Evolutionary conservation across 2,797 vertebrate genomes (phyloP).

Genomic region (Tinamus major): DNA sequence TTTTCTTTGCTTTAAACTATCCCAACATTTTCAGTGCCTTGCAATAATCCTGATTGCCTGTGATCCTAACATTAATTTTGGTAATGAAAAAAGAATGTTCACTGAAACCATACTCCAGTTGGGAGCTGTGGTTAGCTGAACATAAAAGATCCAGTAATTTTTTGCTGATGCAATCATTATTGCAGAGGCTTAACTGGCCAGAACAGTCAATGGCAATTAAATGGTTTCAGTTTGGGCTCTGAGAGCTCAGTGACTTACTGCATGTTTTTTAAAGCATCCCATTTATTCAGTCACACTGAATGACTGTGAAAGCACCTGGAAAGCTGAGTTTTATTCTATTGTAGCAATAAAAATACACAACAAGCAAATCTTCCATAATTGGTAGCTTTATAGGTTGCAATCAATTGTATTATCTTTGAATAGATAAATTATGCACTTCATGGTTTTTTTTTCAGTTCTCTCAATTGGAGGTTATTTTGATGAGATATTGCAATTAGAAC

Average conservation of each 20-base stretch:
- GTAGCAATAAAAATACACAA: neutral
- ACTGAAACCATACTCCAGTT: neutral
- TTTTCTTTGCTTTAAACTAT: neutral
- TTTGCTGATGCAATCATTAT: slow-evolving; percentile 40
- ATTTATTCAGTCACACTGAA: slow-evolving; percentile 24
- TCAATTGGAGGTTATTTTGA: slow-evolving; percentile 31
- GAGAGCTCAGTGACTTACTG: neutral
- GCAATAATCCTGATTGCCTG: neutral
- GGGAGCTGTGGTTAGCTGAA: neutral
- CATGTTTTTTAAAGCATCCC: neutral
- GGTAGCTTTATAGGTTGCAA: neutral
- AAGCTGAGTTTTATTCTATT: neutral
- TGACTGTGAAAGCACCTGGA: neutral
- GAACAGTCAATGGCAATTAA: slow-evolving; percentile 9
- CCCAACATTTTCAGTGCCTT: neutral
- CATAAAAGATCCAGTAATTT: slow-evolving; percentile 24
- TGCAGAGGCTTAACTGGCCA: slow-evolving; percentile 30
- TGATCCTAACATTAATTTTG: neutral
- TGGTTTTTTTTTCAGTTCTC: neutral
- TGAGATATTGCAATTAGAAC: slow-evolving; percentile 61
- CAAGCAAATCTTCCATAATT: slow-evolving; percentile 7
- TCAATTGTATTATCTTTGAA: slow-evolving; percentile 13
- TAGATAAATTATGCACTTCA: neutral
- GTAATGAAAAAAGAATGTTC: neutral
- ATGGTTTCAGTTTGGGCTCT: slow-evolving; percentile 24